Base-by-base conservation (phyloP, 2,113 vertebrate species). In the Dryoscopus gambensis region DNA sequence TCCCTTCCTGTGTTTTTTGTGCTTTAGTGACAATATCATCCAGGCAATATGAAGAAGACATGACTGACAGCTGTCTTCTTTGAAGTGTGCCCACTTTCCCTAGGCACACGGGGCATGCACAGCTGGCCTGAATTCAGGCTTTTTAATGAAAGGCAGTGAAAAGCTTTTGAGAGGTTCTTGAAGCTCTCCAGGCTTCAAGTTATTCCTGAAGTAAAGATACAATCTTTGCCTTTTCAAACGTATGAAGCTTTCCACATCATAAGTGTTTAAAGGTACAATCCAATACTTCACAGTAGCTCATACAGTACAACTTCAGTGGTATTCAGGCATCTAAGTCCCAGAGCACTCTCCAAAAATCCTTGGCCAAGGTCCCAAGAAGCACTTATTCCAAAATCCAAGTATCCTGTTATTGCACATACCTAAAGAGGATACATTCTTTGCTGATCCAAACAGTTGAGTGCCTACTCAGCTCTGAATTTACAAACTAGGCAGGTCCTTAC, bases 391-490 rank as follows among this genome's bases (percentile, higher is more conserved):
- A 86, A 88, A 75, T 10, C 59, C 79, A 70, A 92, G 60, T 68
- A 89, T 89, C 68, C 83, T 95, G 71, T 88, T 96, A 68, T 90
- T 92, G 83, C 68, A 60, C 60, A 78, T 67, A 89, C 30, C 56
- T 95, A 49, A 80, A 74, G 59, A 65, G 30, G 47, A 75, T 81
- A 67, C 1, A 0, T 84, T 87, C 60, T 87, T 74, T 53, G 33
- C 71, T 68, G 79, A 84, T 70, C 33, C 47, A 59, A 81, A 70
- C 5, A 44, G 39, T 47, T 69, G 59, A 92, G 37, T 77, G 33
- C 21, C 71, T 74, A 65, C 79, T 65, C 82, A 76, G 9, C 18
- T 75, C 44, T 42, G 55, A 93, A 80, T 83, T 83, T 80, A 59
- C 18, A 88, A 86, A 86, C 21, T 42, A 80, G 75, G 42, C 19